A percentile compares a stretch with the other conserved stretches of the same genome.
phyloP scores from a whole-genome alignment of 2,888 invertebrate species.

The Ferdinandea cuprea region DNA sequence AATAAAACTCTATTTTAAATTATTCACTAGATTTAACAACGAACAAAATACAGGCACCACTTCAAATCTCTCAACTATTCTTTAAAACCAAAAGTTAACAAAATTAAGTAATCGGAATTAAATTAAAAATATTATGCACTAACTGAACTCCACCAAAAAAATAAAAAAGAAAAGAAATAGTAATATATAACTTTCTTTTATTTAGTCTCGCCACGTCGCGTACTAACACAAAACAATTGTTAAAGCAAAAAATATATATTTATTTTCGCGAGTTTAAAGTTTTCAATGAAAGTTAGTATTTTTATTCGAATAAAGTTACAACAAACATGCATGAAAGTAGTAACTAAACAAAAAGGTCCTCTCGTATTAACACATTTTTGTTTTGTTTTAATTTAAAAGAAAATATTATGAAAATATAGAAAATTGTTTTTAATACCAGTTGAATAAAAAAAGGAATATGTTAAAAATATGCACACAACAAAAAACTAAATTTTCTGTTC shows the following conservation, averaged over 20 bases:
- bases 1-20: constrained; percentile 21
- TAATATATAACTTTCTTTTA: no score
- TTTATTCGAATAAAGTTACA: constrained; percentile 37
- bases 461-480: constrained; percentile 42
- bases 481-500: constrained; percentile 57
- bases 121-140: constrained; percentile 27
- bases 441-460: neutral
- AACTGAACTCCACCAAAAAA: constrained; percentile 40
- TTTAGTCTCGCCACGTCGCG: constrained; percentile 16
- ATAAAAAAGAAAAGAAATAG: no score
- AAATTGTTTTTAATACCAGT: neutral
- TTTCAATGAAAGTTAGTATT: constrained; percentile 12
- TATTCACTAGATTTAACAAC: constrained; percentile 12
- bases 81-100: constrained; percentile 20
- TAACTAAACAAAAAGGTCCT: constrained; percentile 33
- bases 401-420: no score
- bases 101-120: constrained; percentile 2
- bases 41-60: constrained; percentile 62
- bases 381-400: no score
- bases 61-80: constrained; percentile 61
- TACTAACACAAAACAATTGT: constrained; percentile 35
- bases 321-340: constrained; percentile 60
- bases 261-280: neutral
- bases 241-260: constrained; percentile 17
- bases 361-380: no score